phyloP scores from a whole-genome alignment of 2,113 vertebrate species.

The Microcebus murinus region DNA sequence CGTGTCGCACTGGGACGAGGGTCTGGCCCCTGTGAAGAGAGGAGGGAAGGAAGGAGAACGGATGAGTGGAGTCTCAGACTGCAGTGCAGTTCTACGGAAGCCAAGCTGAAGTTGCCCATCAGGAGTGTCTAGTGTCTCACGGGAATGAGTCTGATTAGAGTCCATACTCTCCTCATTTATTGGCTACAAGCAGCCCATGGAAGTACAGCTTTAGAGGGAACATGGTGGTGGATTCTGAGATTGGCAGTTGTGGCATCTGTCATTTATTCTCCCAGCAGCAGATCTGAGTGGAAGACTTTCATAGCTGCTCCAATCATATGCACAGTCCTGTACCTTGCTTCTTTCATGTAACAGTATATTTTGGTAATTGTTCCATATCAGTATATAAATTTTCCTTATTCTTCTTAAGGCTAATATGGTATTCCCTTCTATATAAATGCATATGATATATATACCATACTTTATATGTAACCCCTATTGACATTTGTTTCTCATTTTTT shows the following conservation, averaged over 20 bases:
- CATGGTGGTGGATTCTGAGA: not conserved
- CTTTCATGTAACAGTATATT: not conserved
- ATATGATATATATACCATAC: not conserved
- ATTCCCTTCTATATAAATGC: not conserved
- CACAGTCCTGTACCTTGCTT: not conserved
- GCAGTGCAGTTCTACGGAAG: not conserved
- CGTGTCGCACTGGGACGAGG: rapidly evolving
- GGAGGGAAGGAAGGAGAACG: not conserved
- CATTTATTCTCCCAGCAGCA: not conserved
- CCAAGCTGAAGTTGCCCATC: not conserved
- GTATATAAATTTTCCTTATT: not conserved
- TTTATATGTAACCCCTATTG: not conserved
- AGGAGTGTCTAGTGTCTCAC: not conserved
- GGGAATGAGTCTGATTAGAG: not conserved
- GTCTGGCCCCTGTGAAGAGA: not conserved
- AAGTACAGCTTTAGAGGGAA: not conserved
- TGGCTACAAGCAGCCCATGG: not conserved
- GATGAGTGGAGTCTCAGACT: not conserved
- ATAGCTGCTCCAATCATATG: not conserved
- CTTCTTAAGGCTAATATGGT: not conserved
- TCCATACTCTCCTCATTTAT: not conserved
- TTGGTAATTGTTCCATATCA: not conserved
- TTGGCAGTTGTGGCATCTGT: no score
- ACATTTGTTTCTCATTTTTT: not conserved
- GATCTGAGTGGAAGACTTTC: not conserved